These are phyloP conservation scores for Drosophila hawaiiensis DNA, from an alignment of 2,888 invertebrate species.

Conservation along the genomic window DNA sequence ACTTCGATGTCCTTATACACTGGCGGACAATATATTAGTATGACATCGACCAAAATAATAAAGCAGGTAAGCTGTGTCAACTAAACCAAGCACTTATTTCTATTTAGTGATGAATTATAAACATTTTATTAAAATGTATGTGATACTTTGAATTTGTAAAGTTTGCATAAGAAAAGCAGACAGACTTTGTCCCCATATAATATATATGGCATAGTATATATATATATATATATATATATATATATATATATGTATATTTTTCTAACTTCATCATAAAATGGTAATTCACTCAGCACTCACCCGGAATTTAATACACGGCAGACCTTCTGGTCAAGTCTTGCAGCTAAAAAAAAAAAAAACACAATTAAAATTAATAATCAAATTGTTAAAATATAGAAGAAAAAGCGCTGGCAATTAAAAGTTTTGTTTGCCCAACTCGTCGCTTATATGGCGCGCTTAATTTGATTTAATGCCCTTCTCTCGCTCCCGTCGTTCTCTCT, in stretches of 20 bases:
- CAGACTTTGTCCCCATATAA: neutral
- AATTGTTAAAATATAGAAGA: constrained; percentile 26
- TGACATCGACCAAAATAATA: neutral
- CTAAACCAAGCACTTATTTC: neutral
- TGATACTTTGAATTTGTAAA: neutral
- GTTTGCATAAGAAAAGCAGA: neutral
- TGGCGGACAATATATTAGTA: neutral
- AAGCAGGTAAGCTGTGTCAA: neutral
- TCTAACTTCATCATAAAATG: neutral
- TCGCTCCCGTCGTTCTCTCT: neutral
- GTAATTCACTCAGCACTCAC: constrained; percentile 7
- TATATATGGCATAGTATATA: neutral
- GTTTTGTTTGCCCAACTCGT: constrained; percentile 34
- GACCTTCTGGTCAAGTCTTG: constrained; percentile 14
- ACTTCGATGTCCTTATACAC: neutral
- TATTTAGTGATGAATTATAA: neutral
- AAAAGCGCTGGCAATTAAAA: constrained; percentile 67
- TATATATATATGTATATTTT: neutral
- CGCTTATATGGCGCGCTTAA: constrained; percentile 52
- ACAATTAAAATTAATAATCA: constrained; percentile 24
- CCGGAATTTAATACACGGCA: constrained; percentile 20
- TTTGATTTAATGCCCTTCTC: constrained; percentile 65
- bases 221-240: neutral
- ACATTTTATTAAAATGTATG: neutral
- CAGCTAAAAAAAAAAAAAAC: neutral